Evolutionary conservation across 1,140 invertebrate genomes (phyloP).

Genomic region (Brachionus calyciflorus): DNA sequence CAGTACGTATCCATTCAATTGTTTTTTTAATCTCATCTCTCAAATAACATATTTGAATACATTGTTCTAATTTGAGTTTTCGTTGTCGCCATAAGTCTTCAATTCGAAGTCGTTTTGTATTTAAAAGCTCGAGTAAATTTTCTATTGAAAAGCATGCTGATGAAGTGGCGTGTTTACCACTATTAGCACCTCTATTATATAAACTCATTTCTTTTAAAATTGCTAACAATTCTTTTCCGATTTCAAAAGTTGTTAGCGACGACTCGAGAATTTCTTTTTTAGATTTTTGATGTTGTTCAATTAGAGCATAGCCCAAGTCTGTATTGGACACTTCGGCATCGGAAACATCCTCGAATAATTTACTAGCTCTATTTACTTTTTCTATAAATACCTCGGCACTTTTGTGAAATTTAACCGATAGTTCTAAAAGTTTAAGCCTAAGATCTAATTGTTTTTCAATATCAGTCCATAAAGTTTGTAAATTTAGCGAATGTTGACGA

Average conservation of each 20-base stretch:
- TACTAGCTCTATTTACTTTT: conserved; percentile 49
- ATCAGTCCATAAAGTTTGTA: conserved; percentile 67
- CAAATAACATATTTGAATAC: conserved; percentile 71
- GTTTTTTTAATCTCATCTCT: conserved; percentile 70
- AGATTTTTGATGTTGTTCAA: conserved; percentile 31
- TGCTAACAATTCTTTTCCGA: conserved; percentile 73
- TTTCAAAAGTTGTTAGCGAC: conserved; percentile 72
- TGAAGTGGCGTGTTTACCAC: conserved; percentile 60
- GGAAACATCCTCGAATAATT: conserved; percentile 14
- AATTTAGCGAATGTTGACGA: conserved; percentile 75
- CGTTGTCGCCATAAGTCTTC: conserved; percentile 71
- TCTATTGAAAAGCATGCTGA: conserved; percentile 62
- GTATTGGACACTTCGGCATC: conserved; percentile 58
- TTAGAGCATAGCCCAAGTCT: conserved; percentile 65
- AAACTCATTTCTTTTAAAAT: conserved; percentile 62
- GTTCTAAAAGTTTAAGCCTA: conserved; percentile 58
- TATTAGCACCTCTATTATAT: conserved; percentile 55
- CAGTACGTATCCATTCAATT: conserved; percentile 58
- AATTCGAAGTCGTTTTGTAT: conserved; percentile 71
- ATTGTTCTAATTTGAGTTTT: conserved; percentile 70
- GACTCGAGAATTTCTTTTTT: conserved; percentile 68
- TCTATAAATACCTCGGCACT: conserved; percentile 27
- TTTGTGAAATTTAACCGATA: conserved; percentile 4
- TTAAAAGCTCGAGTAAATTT: conserved; percentile 66
- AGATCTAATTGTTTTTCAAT: conserved; percentile 88